A percentile compares a stretch with the other conserved stretches of the same genome.
phyloP scores from a whole-genome alignment of 2,113 vertebrate genomes.

The Prinia subflava region DNA sequence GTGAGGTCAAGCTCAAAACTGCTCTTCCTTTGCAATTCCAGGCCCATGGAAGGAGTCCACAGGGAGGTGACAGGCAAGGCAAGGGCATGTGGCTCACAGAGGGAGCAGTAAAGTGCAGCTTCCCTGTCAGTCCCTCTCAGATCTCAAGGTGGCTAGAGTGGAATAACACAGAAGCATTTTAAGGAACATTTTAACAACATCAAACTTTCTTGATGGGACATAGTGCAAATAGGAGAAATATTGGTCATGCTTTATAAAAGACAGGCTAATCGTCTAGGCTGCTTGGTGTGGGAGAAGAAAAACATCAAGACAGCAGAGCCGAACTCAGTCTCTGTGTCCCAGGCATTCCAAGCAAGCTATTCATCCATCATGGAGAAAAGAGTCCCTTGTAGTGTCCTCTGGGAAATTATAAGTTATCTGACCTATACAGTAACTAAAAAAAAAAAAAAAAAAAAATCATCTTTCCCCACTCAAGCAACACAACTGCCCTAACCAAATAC shows the following conservation, averaged over 20 bases:
- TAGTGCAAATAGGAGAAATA: conserved; percentile 36
- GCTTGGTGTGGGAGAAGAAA: background rate
- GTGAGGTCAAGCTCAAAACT: background rate
- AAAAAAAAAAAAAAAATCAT: background rate
- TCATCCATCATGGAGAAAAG: background rate
- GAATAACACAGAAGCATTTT: background rate
- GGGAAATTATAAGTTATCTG: background rate
- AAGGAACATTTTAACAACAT: background rate
- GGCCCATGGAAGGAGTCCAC: background rate
- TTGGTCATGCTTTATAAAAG: conserved; percentile 29
- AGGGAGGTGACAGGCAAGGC: background rate
- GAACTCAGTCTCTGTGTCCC: background rate
- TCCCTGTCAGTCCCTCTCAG: background rate
- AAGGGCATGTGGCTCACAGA: fast-evolving
- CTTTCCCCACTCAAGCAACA: background rate
- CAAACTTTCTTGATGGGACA: background rate
- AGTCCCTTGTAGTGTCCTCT: background rate
- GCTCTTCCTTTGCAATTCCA: background rate
- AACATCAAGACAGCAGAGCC: background rate
- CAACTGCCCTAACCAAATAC: background rate
- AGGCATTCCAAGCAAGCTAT: background rate
- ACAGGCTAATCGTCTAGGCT: background rate
- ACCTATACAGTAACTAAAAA: background rate
- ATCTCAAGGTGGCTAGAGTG: background rate
- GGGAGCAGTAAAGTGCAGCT: background rate